Conservation (phyloP, 2,113 vertebrate species). For the Heterochromis multidens region DNA sequence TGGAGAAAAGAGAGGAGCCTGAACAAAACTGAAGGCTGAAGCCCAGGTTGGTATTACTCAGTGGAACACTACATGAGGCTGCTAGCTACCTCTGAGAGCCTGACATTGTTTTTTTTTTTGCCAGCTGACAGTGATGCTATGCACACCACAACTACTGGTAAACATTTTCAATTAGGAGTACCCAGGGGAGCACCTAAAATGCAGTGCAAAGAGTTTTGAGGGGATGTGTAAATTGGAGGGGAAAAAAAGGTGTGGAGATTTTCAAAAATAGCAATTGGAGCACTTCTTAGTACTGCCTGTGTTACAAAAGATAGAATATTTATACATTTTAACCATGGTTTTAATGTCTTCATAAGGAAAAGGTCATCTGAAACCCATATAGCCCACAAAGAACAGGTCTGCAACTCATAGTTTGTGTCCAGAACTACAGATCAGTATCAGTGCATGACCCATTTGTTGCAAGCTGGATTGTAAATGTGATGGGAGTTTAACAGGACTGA, state of each 20-base stretch:
- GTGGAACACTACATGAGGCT: neutral
- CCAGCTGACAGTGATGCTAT: constrained; percentile 3
- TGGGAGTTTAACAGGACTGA: too few species aligned
- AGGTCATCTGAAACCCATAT: too few species aligned
- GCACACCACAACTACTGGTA: neutral
- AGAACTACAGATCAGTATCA: too few species aligned
- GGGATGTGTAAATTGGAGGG: neutral
- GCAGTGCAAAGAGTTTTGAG: neutral
- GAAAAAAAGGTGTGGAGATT: neutral
- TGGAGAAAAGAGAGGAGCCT: neutral
- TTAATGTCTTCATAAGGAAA: too few species aligned
- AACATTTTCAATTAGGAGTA: neutral
- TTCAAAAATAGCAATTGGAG: neutral
- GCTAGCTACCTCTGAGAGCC: neutral
- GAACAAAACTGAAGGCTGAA: neutral
- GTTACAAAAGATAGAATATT: neutral
- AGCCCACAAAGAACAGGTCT: too few species aligned
- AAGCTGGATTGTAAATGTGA: too few species aligned
- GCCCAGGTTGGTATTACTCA: neutral
- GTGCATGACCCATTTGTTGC: too few species aligned
- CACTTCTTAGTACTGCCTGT: neutral
- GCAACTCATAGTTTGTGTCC: too few species aligned
- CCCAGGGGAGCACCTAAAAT: neutral
- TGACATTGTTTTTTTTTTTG: neutral
- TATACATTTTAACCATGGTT: neutral